Evolutionary conservation across 2,113 vertebrate genomes (phyloP).

Genomic region (Passer montanus): DNA sequence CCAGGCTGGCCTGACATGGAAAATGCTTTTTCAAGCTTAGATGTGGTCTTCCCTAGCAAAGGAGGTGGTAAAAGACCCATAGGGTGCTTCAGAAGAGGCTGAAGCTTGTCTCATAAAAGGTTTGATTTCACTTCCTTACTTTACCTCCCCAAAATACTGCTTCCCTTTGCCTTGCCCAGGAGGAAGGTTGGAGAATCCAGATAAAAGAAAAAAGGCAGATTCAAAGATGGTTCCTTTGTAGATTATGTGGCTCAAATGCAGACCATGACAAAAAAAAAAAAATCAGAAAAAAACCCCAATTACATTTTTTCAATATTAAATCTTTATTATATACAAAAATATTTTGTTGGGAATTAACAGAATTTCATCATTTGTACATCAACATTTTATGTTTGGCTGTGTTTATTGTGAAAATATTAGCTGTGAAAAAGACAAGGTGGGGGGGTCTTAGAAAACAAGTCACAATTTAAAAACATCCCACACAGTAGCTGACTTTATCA

Average conservation of each 20-base stretch:
- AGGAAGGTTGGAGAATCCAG: background rate
- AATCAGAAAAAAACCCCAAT: background rate
- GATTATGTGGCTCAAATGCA: background rate
- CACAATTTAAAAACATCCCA: conserved; percentile 1
- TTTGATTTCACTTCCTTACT: background rate
- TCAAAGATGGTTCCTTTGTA: background rate
- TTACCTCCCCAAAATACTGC: background rate
- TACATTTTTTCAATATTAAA: conserved; percentile 64
- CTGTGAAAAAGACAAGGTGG: conserved; percentile 31
- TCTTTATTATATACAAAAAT: conserved; percentile 80
- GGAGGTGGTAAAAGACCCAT: background rate
- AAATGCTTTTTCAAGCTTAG: background rate
- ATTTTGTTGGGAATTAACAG: conserved; percentile 70
- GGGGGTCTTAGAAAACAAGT: conserved; percentile 28
- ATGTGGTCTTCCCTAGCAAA: background rate
- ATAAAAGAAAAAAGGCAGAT: background rate
- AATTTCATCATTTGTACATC: conserved; percentile 65
- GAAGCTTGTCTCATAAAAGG: background rate
- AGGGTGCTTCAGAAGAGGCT: background rate
- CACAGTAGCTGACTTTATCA: background rate
- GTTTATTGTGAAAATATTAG: conserved; percentile 47
- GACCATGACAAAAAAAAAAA: background rate
- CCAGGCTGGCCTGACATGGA: background rate
- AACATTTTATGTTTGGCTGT: conserved; percentile 46
- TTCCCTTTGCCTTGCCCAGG: background rate